Evolutionary conservation across 2,113 vertebrate genomes (phyloP), one percentile per base, ranked within the genome.

Genomic region (Rhizomys pruinosus): DNA sequence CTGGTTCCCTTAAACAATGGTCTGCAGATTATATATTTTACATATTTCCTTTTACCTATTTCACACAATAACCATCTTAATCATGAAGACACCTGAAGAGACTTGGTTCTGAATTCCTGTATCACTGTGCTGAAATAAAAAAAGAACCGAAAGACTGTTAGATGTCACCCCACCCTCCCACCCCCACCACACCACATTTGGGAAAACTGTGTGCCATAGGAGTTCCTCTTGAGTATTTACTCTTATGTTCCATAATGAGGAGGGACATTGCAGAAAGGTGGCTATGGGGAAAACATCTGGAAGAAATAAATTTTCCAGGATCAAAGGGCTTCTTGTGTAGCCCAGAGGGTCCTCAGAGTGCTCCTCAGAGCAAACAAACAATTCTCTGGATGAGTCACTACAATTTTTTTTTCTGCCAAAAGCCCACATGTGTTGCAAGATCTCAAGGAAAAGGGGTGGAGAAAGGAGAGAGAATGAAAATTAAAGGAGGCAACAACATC

Each of bases 331-430:
- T 66, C 29, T 80, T 96, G 90, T 96, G 89, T 84, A 96, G 94
- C 94, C 96, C 88, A 84, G 92, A 96, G 96, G 96, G 94, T 96
- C 96, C 96, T 97, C 81, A 68, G 95, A 95, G 96, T 96, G 93
- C 96, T 97, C 96, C 96, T 96, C 81, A 93, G 95, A 97, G 96
- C 97, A 97, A 97, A 97, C 96, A 97, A 97, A 96, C 94, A 94
- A 87, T 95, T 93, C 94, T 96, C 95, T 89, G 90, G 93, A 96
- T 97, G 96, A 97, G 93, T 97, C 96, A 97, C 90, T 96, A 71
- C 29, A 92, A 4, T 61, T 94, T 94, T 82, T 52, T 95, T 96
- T 97, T 74, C 87, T 95, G 96, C 93, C 96, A 96, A 94, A 93
- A 95, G 93, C 88, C 93, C 86, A 96, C 90, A 96, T 96, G 90